phyloP scores from a whole-genome alignment of 2,113 vertebrate genomes.

The Oxygymnocypris stewartii region DNA sequence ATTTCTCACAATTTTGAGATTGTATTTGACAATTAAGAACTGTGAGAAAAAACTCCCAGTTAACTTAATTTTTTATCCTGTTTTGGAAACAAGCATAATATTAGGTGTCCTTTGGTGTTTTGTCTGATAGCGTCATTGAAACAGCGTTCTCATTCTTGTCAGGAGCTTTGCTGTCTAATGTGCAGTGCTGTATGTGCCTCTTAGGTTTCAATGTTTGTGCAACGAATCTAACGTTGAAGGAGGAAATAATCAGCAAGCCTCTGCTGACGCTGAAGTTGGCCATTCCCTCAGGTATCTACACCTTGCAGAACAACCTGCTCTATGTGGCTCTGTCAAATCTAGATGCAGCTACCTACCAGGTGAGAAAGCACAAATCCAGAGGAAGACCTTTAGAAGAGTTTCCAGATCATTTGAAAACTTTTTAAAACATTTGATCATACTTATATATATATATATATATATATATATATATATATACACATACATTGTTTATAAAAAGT shows the following conservation, averaged over 20 bases:
- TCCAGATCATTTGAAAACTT: neutral
- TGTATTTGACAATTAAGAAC: neutral
- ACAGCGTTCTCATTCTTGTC: neutral
- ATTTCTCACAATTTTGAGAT: neutral
- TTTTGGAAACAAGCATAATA: neutral
- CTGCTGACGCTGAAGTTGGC: slow-evolving; percentile 93
- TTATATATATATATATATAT: too few relatives aligned
- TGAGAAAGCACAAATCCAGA: slow-evolving; percentile 59
- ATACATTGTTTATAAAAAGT: too few relatives aligned
- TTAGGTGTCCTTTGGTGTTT: neutral
- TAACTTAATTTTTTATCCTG: neutral
- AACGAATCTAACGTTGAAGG: slow-evolving; percentile 84
- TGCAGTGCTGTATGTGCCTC: slow-evolving; percentile 22
- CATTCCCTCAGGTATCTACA: slow-evolving; percentile 98
- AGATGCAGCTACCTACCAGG: slow-evolving; percentile 98
- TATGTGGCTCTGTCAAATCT: slow-evolving; percentile 96
- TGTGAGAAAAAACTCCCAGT: too few relatives aligned
- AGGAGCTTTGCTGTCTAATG: neutral
- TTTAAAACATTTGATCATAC: too few relatives aligned
- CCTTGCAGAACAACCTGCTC: slow-evolving; percentile 96
- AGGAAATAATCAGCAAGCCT: slow-evolving; percentile 92
- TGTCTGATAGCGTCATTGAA: neutral
- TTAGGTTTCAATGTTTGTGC: slow-evolving; percentile 85
- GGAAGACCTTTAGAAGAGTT: neutral
- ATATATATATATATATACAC: too few relatives aligned